These are phyloP conservation scores for Salvelinus namaycush DNA, from an alignment of 2,113 vertebrate species.

Conservation along the genomic window DNA sequence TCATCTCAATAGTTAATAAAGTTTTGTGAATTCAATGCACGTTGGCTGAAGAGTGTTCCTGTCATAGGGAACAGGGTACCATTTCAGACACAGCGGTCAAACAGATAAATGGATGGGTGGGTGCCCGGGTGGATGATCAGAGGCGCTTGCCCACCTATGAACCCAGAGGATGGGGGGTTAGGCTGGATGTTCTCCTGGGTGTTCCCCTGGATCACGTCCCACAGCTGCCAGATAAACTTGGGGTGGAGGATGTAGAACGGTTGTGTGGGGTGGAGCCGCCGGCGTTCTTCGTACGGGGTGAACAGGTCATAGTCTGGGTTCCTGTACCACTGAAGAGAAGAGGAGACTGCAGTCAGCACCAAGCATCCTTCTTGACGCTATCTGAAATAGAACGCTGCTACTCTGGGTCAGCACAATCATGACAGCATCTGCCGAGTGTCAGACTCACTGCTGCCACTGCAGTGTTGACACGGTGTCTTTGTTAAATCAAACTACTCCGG, in stretches of 20 bases:
- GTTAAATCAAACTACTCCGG: too few species aligned
- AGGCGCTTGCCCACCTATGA: conserved; percentile 75
- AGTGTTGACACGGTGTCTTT: too few species aligned
- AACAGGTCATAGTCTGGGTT: conserved; percentile 88
- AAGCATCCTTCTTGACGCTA: too few species aligned
- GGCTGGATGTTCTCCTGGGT: conserved; percentile 85
- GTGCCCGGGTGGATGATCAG: not conserved
- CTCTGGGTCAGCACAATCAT: too few species aligned
- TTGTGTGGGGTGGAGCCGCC: conserved; percentile 78
- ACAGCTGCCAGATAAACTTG: conserved; percentile 86
- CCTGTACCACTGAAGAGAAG: conserved; percentile 79
- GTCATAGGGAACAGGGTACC: too few species aligned
- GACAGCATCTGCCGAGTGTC: too few species aligned
- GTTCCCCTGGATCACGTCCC: conserved; percentile 88
- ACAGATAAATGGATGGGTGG: not conserved
- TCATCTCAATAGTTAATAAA: too few species aligned
- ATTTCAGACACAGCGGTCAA: not conserved
- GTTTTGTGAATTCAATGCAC: too few species aligned
- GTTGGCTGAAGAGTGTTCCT: too few species aligned
- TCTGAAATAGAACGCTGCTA: too few species aligned
- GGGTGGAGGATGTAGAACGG: conserved; percentile 88
- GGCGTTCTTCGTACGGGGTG: conserved; percentile 78
- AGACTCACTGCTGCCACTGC: too few species aligned
- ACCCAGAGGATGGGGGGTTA: conserved; percentile 88
- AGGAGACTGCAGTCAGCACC: not conserved